Conservation (phyloP, 2,888 invertebrate genomes). For the Archaeoteleia sp. region DNA sequence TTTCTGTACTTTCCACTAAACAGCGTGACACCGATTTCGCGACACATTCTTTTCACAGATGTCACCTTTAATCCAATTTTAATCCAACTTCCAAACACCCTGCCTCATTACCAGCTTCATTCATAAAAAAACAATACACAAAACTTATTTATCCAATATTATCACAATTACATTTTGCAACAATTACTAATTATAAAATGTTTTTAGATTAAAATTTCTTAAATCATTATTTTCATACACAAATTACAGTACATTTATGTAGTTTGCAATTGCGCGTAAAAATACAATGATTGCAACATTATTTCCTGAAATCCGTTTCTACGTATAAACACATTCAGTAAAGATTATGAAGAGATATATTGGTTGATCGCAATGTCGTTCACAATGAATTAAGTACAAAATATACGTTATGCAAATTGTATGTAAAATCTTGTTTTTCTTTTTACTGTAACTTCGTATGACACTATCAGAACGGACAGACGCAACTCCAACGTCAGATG, state of each 20-base stretch:
- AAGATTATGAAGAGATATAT: too few species aligned
- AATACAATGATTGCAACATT: too few species aligned
- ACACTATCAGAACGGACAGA: slow-evolving; percentile 21
- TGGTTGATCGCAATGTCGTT: not conserved
- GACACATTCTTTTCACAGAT: slow-evolving; percentile 6
- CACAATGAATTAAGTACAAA: slow-evolving; percentile 11
- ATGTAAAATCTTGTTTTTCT: not conserved
- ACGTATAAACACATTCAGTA: too few species aligned
- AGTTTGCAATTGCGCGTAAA: too few species aligned
- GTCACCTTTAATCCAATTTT: slow-evolving; percentile 10
- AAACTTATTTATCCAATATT: too few species aligned
- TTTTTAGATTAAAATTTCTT: too few species aligned
- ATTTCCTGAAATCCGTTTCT: too few species aligned
- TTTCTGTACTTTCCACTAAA: slow-evolving; percentile 25
- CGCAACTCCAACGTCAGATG: slow-evolving; percentile 28
- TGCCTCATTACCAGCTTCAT: not conserved
- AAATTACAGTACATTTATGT: too few species aligned
- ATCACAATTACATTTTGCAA: not conserved
- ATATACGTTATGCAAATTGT: not conserved
- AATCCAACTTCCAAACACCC: not conserved
- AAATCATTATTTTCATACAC: too few species aligned
- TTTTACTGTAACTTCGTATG: slow-evolving; percentile 5
- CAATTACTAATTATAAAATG: too few species aligned
- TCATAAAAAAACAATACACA: slow-evolving; percentile 8
- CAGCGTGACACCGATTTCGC: slow-evolving; percentile 28